Conservation (phyloP, 2,113 vertebrate species). For the Setophaga petechia region DNA sequence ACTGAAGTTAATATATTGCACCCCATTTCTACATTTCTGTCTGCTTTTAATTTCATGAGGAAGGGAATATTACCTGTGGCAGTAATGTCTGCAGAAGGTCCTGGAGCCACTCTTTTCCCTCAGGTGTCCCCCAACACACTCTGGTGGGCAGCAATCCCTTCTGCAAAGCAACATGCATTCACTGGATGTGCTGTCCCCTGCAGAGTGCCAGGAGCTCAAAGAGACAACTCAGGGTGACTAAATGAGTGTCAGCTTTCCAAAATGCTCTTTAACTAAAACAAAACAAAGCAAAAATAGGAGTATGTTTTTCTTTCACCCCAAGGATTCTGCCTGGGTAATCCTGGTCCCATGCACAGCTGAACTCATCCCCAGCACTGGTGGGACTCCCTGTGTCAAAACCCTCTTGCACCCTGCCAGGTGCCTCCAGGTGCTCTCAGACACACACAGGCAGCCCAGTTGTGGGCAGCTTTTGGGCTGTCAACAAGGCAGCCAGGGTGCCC, state of each 20-base stretch:
- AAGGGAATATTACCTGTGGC: background rate
- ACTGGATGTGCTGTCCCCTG: background rate
- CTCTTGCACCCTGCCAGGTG: background rate
- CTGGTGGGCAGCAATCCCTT: background rate
- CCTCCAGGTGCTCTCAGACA: background rate
- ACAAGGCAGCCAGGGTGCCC: background rate
- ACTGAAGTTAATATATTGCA: background rate
- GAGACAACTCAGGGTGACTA: background rate
- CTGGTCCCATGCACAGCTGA: background rate
- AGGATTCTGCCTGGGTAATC: background rate
- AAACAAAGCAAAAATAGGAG: background rate
- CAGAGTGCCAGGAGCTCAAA: background rate
- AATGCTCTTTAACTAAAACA: background rate
- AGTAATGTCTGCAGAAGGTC: background rate
- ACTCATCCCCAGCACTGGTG: background rate
- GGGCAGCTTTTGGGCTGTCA: background rate
- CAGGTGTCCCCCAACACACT: rapidly evolving
- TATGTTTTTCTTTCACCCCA: rapidly evolving
- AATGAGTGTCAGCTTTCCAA: background rate
- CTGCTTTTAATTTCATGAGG: background rate
- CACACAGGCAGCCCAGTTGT: background rate
- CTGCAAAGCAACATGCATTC: background rate
- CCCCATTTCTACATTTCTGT: background rate
- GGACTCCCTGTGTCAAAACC: background rate
- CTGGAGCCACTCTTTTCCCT: background rate